These are phyloP conservation scores for Pantherophis vulpinus DNA, from an alignment of 2,797 vertebrate species.

Conservation along the genomic window DNA sequence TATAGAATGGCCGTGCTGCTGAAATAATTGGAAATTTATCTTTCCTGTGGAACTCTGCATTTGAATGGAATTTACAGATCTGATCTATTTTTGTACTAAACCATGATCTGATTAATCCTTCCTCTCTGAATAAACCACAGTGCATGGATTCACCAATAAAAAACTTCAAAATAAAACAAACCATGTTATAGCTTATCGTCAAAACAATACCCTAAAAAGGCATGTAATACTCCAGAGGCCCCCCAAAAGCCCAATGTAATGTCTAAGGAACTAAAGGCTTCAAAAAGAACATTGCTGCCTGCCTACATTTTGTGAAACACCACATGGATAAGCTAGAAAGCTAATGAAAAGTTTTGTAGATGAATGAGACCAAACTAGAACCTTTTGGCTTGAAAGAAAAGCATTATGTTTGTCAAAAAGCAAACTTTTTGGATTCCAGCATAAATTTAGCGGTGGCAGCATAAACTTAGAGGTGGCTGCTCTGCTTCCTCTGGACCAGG, in stretches of 20 bases:
- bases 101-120: background rate
- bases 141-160: background rate
- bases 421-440: background rate
- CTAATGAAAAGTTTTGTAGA: background rate
- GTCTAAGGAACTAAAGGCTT: background rate
- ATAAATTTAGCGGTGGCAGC: background rate
- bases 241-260: background rate
- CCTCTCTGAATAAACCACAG: background rate
- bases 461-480: background rate
- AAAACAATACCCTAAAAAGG: background rate
- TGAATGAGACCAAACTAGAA: background rate
- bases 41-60: background rate
- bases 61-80: background rate
- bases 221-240: background rate
- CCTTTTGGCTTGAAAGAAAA: background rate
- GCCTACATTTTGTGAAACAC: background rate
- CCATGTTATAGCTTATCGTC: background rate
- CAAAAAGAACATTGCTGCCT: background rate
- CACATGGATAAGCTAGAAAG: background rate
- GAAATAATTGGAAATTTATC: background rate
- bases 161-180: background rate
- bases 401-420: background rate
- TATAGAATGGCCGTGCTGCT: background rate
- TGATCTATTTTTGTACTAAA: background rate
- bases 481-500: background rate